Base-by-base conservation (phyloP, 2,113 vertebrate genomes). In the sheep (Ovis aries) region DNA sequence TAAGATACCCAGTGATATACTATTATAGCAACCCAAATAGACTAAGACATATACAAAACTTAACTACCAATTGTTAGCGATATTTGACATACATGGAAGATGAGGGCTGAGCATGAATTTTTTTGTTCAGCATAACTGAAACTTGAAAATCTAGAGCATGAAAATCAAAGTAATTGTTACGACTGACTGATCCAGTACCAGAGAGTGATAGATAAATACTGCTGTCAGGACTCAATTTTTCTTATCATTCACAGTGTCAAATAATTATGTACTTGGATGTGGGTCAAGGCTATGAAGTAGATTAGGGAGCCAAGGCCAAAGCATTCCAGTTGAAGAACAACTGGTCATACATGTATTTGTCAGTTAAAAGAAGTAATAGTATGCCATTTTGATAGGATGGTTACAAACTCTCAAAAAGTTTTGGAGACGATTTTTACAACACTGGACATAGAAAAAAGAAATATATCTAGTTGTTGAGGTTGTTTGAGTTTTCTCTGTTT, bases 151-250 rank as follows among this genome's bases (percentile, higher is more conserved):
- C 62, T 43, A 92, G 71, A 78, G 29, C 7, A 60, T 92, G 53
- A 43, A 96, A 67, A 89, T 81, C 50, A 55, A 84, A 93, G 31
- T 93, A 62, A 96, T 94, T 94, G 91, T 31, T n/a, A 53, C 60
- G 82, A 64, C 64, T 95, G 12, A 95, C 11, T 90, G 23, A 64
- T 45, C 40, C 83, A 91, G n/a, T 78, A 53, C 19, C 67, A 83
- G 60, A 88, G 52, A 93, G 5, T 85, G 21, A 94, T 31, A 31
- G 59, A 77, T 60, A 48, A 78, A 50, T 17, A 25, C 60, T 89
- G 27, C 27, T 77, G 21, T 93, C 50, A 95, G 87, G 16, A 85
- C 3, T 43, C 53, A 92, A 23, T 92, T 94, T 88, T 55, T 90
- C 62, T 94, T n/a, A 62, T 71, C 31, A 60, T 53, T 52, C 21